phyloP scores from a whole-genome alignment of 2,113 vertebrate species.

The Vidua chalybeata region DNA sequence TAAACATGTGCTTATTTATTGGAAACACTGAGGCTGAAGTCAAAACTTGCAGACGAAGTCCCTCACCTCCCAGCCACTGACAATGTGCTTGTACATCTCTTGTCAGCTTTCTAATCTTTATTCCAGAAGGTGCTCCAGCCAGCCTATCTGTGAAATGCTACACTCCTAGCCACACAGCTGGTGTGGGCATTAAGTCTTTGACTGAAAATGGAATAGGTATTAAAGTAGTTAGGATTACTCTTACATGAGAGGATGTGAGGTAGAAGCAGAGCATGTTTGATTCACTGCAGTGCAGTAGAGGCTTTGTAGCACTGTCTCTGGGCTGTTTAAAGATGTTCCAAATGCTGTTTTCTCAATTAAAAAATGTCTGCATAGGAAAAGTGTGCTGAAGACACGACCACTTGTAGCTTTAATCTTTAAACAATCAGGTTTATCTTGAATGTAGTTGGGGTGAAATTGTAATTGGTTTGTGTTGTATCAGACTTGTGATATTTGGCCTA shows the following conservation, averaged over 20 bases:
- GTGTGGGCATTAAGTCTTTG: neutral
- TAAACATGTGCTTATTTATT: slow-evolving; percentile 43
- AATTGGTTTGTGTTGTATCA: neutral
- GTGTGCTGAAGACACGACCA: neutral
- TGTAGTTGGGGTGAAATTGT: neutral
- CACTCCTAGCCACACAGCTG: neutral
- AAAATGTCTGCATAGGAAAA: neutral
- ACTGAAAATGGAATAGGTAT: slow-evolving; percentile 22
- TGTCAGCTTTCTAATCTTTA: slow-evolving; percentile 5
- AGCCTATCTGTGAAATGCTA: slow-evolving; percentile 9
- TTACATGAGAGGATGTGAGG: neutral
- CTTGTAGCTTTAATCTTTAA: neutral
- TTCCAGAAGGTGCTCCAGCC: slow-evolving; percentile 22
- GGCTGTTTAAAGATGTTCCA: neutral
- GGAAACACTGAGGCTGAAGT: slow-evolving; percentile 8
- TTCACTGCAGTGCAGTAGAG: neutral
- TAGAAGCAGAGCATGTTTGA: neutral
- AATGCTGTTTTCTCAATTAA: neutral
- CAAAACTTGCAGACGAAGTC: neutral
- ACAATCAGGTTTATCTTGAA: neutral
- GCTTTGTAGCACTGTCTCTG: neutral
- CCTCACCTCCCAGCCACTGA: neutral
- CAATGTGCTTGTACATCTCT: neutral
- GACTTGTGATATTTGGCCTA: neutral
- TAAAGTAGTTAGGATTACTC: neutral